phyloP scores from a whole-genome alignment of 2,888 invertebrate genomes.

The Sesia bembeciformis region DNA sequence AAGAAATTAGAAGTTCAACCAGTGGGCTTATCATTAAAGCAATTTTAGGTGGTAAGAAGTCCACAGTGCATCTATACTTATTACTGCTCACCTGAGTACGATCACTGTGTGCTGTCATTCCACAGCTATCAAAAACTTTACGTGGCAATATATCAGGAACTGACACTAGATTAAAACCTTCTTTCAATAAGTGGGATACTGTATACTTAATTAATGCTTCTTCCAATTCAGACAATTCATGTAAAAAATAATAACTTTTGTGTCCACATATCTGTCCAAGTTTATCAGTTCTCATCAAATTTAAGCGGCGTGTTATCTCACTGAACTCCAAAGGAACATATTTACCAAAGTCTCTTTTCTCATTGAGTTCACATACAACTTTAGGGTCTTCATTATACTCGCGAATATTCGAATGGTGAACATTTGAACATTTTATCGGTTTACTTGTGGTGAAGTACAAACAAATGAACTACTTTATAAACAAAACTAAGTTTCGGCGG shows the following conservation, averaged over 20 bases:
- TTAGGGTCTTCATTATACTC: conserved; percentile 75
- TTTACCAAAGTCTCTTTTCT: conserved; percentile 55
- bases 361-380: conserved; percentile 71
- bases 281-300: conserved; percentile 80
- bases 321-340: conserved; percentile 76
- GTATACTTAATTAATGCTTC: conserved; percentile 87
- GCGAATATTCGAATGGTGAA: too few relatives aligned
- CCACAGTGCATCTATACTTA: too few relatives aligned
- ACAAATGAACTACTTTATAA: too few relatives aligned
- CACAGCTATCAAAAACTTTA: conserved; percentile 87
- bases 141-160: conserved; percentile 93
- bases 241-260: conserved; percentile 87
- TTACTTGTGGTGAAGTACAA: too few relatives aligned
- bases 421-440: too few relatives aligned
- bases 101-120: conserved; percentile 84
- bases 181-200: conserved; percentile 74
- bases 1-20: too few relatives aligned
- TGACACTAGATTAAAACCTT: conserved; percentile 84
- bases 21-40: too few relatives aligned
- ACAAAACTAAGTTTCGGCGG: too few relatives aligned
- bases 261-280: conserved; percentile 85
- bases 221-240: conserved; percentile 87
- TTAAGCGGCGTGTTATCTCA: conserved; percentile 77
- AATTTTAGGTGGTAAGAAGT: too few relatives aligned
- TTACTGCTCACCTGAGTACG: conserved; percentile 78